These are phyloP conservation scores for Saccostrea echinata DNA, from an alignment of 1,140 invertebrate species.

Conservation along the genomic window DNA sequence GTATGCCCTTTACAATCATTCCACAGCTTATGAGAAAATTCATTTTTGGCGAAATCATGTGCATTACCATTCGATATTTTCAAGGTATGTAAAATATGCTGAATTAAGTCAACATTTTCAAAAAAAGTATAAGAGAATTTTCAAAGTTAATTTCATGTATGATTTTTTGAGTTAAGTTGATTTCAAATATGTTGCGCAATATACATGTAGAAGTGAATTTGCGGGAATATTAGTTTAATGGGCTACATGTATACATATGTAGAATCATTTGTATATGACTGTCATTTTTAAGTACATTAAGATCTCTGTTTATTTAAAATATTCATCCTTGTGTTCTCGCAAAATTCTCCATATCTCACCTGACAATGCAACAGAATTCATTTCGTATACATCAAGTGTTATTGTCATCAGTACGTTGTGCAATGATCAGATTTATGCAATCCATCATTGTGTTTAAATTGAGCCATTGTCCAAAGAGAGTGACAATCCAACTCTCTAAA, in stretches of 20 bases:
- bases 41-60: slow-evolving; percentile 90
- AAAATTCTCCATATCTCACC: background rate
- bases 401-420: background rate
- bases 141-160: background rate
- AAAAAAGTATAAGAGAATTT: background rate
- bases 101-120: background rate
- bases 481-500: background rate
- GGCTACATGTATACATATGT: background rate
- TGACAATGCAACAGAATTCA: background rate
- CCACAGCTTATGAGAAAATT: slow-evolving; percentile 91
- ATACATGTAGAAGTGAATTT: no score
- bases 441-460: slow-evolving; percentile 2
- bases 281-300: background rate
- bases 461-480: background rate
- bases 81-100: slow-evolving; percentile 77
- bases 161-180: no score
- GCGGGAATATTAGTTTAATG: no score
- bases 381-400: background rate
- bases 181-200: no score
- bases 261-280: background rate
- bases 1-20: slow-evolving; percentile 93
- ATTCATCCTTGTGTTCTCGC: background rate
- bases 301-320: background rate
- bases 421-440: background rate
- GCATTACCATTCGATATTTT: slow-evolving; percentile 91